phyloP scores from a whole-genome alignment of 2,888 invertebrate species.

The Atherix ibis region DNA sequence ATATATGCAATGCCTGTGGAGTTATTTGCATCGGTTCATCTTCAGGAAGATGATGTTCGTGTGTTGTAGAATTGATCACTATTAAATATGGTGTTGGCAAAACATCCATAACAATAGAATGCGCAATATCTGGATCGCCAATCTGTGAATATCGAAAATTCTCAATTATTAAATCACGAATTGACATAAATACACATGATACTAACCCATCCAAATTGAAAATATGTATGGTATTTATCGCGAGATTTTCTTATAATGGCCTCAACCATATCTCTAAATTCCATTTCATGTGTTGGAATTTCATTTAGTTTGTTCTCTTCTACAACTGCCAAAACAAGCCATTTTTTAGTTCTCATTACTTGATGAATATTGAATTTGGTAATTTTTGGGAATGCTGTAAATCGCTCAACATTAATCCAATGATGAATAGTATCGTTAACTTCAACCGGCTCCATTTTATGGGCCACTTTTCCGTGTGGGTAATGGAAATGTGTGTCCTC shows the following conservation, averaged over 20 bases:
- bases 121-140: constrained; percentile 75
- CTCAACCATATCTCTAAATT: constrained; percentile 73
- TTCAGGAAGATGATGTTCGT: constrained; percentile 82
- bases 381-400: constrained; percentile 75
- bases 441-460: constrained; percentile 34
- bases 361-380: constrained; percentile 72
- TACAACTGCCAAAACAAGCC: constrained; percentile 72
- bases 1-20: constrained; percentile 38
- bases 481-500: constrained; percentile 62
- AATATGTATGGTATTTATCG: constrained; percentile 60
- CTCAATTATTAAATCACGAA: too few species aligned
- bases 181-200: too few species aligned
- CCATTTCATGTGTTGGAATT: constrained; percentile 61
- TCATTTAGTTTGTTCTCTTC: constrained; percentile 76
- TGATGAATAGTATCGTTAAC: constrained; percentile 59
- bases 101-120: constrained; percentile 82
- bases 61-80: constrained; percentile 82
- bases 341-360: constrained; percentile 68
- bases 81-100: constrained; percentile 71
- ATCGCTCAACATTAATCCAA: constrained; percentile 83
- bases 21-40: constrained; percentile 70
- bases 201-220: constrained; percentile 82
- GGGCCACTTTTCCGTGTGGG: constrained; percentile 39
- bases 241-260: constrained; percentile 58
- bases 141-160: constrained; percentile 31